These are phyloP conservation scores for Lycaena phlaeas DNA, from an alignment of 2,888 invertebrate genomes.

Conservation along the genomic window DNA sequence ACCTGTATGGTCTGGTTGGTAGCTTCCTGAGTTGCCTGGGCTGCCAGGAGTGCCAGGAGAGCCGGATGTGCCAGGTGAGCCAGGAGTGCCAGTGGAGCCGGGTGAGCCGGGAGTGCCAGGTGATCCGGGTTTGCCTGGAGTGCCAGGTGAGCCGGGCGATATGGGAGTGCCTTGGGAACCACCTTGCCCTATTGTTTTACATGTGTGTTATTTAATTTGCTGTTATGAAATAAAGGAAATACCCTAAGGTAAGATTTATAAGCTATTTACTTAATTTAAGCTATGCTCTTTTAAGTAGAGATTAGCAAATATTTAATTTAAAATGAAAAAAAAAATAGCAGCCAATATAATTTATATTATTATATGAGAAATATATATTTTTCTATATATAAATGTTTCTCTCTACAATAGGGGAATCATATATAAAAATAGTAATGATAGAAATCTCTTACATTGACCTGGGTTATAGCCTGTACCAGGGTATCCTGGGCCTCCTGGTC, in stretches of 20 bases:
- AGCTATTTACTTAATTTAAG: too few relatives aligned
- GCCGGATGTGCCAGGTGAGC: constrained; percentile 25
- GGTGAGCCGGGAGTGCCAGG: constrained; percentile 6
- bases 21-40: constrained; percentile 3
- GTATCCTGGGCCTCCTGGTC: constrained; percentile 10
- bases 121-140: constrained; percentile 12
- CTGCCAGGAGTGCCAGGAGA: constrained; percentile 18
- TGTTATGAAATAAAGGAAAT: too few relatives aligned
- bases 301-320: too few relatives aligned
- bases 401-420: too few relatives aligned
- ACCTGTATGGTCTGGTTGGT: constrained; percentile 21
- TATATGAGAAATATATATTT: too few relatives aligned
- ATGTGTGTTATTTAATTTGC: too few relatives aligned
- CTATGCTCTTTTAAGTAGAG: too few relatives aligned
- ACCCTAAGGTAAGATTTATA: too few relatives aligned
- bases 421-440: constrained; percentile 14
- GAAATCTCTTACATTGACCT: not conserved
- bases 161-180: constrained; percentile 27
- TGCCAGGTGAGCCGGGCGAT: constrained; percentile 19
- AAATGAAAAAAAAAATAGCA: too few relatives aligned
- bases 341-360: too few relatives aligned
- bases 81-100: constrained; percentile 22
- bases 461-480: constrained; percentile 1
- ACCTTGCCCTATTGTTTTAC: constrained; percentile 19
- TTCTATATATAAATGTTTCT: too few relatives aligned